Percentiles rank a stretch among this genome's conserved stretches.
Evolutionary conservation across 2,797 vertebrate species (phyloP).

Genomic region (Sandelia bainsii): DNA sequence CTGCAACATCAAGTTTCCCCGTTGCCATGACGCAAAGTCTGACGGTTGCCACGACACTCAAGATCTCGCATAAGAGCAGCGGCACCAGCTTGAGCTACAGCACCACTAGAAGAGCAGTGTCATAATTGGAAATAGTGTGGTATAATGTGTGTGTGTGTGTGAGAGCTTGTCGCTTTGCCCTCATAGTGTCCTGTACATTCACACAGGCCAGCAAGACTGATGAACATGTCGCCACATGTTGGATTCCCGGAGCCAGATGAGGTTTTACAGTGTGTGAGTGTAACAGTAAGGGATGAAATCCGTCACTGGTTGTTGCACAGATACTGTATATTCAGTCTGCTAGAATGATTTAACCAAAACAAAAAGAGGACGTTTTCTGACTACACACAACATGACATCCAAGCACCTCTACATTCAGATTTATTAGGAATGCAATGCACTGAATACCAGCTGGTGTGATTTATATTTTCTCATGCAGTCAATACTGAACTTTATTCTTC

Average conservation of each 20-base stretch:
- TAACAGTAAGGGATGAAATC: constrained; percentile 30
- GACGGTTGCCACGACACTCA: constrained; percentile 82
- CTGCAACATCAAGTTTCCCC: constrained; percentile 69
- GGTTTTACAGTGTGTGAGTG: constrained; percentile 21
- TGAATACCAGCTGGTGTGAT: constrained; percentile 61
- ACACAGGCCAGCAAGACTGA: constrained; percentile 43
- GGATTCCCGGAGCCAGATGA: constrained; percentile 42
- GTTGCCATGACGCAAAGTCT: constrained; percentile 73
- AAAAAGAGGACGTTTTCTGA: constrained; percentile 38
- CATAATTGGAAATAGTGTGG: constrained; percentile 63
- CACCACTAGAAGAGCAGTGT: constrained; percentile 86
- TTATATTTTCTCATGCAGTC: constrained; percentile 62
- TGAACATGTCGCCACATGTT: constrained; percentile 51
- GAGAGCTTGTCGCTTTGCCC: constrained; percentile 43
- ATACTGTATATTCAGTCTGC: constrained; percentile 18
- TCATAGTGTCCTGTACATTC: constrained; percentile 48
- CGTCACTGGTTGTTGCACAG: constrained; percentile 31
- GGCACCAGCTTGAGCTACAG: constrained; percentile 88
- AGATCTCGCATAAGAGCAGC: constrained; percentile 89
- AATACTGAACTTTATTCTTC: constrained; percentile 50
- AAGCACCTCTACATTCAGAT: constrained; percentile 42
- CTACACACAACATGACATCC: constrained; percentile 21
- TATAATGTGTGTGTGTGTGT: constrained; percentile 23
- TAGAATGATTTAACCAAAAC: constrained; percentile 61
- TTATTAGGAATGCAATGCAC: constrained; percentile 62